Percentiles rank a stretch among this genome's conserved stretches.
phyloP scores from a whole-genome alignment of 1,140 invertebrate species.

The Proctacanthus coquilletti region DNA sequence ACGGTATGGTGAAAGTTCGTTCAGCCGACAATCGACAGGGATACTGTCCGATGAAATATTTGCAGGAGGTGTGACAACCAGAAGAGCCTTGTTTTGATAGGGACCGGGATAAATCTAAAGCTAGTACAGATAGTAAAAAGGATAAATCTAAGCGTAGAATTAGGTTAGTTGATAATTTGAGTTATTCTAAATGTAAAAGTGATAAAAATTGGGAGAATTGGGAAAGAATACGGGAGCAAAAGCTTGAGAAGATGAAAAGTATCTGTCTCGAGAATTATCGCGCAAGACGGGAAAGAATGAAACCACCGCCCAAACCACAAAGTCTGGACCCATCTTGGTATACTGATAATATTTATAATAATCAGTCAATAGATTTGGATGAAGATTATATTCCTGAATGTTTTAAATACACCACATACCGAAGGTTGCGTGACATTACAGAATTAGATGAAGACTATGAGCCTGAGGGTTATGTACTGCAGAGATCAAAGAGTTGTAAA shows the following conservation, averaged over 20 bases:
- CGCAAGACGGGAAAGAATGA: conserved; percentile 32
- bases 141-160: conserved; percentile 30
- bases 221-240: conserved; percentile 28
- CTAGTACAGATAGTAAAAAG: conserved; percentile 13
- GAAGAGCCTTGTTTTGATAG: conserved; percentile 28
- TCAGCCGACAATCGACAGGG: conserved; percentile 72
- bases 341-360: conserved; percentile 34
- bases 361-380: conserved; percentile 27
- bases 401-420: conserved; percentile 23
- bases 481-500: conserved; percentile 27
- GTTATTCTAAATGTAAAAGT: conserved; percentile 13
- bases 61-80: conserved; percentile 69
- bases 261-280: conserved; percentile 29
- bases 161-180: conserved; percentile 18
- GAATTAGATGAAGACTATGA: conserved; percentile 21
- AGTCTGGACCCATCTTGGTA: conserved; percentile 26
- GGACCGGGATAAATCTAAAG: conserved; percentile 16
- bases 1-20: conserved; percentile 86
- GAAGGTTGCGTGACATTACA: conserved; percentile 19
- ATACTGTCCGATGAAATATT: conserved; percentile 65
- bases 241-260: conserved; percentile 29
- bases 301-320: conserved; percentile 32
- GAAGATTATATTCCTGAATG: conserved; percentile 26
- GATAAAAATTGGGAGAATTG: conserved; percentile 31
- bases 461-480: conserved; percentile 17